These are phyloP conservation scores for Labrus mixtus DNA, from an alignment of 2,113 vertebrate species.

Conservation along the genomic window DNA sequence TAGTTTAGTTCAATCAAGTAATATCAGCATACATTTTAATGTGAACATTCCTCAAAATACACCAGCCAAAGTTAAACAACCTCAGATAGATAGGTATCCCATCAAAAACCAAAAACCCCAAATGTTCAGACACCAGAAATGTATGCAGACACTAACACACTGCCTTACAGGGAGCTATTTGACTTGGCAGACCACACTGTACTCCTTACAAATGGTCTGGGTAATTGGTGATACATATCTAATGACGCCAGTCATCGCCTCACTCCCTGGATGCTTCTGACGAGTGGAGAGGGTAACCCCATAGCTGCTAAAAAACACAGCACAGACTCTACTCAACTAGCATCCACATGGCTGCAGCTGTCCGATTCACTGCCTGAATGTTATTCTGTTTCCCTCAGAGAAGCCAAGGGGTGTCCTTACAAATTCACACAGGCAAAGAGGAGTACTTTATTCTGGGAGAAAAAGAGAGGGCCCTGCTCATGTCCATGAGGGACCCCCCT, in stretches of 20 bases:
- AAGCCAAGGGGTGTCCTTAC: constrained; percentile 74
- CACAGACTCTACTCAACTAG: constrained; percentile 47
- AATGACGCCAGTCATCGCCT: constrained; percentile 83
- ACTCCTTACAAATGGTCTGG: constrained; percentile 71
- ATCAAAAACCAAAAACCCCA: constrained; percentile 49
- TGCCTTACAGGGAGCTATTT: constrained; percentile 78
- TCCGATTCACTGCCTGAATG: constrained; percentile 71
- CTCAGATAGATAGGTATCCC: constrained; percentile 25
- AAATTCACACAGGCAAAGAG: constrained; percentile 73
- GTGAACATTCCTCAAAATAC: not conserved
- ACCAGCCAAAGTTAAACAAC: constrained; percentile 8
- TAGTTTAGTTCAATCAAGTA: not conserved
- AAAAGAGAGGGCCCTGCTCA: constrained; percentile 58
- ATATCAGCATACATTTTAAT: constrained; percentile 4
- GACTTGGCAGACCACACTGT: constrained; percentile 73
- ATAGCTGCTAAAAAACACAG: constrained; percentile 88
- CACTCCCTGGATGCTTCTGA: constrained; percentile 75
- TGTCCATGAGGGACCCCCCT: constrained; percentile 65
- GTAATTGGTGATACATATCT: constrained; percentile 84
- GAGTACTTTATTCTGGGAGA: constrained; percentile 68
- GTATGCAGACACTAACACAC: constrained; percentile 75
- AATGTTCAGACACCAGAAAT: constrained; percentile 65
- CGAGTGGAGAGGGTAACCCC: constrained; percentile 69
- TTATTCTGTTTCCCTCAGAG: constrained; percentile 81
- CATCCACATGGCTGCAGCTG: constrained; percentile 57